phyloP scores from a whole-genome alignment of 2,888 invertebrate species.

The Mantis religiosa region DNA sequence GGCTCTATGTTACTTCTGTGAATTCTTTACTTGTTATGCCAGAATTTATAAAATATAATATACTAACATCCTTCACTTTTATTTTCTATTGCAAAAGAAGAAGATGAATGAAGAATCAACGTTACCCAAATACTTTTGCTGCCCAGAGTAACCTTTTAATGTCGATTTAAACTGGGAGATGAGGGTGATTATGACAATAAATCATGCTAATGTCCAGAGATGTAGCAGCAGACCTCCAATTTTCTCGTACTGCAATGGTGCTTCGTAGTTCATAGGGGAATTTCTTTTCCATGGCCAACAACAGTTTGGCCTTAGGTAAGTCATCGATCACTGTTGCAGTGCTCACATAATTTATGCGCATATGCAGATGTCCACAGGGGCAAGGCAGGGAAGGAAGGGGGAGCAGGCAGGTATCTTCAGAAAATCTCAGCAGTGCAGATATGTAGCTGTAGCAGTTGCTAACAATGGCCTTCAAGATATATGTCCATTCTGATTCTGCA shows the following conservation, averaged over 20 bases:
- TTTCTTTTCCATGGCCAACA: not conserved
- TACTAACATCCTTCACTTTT: too few relatives aligned
- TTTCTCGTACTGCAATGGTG: not conserved
- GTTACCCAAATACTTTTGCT: not conserved
- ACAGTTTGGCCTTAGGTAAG: not conserved
- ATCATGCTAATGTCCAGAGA: not conserved
- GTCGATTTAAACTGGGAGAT: not conserved
- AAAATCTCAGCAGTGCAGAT: not conserved
- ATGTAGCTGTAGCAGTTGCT: not conserved
- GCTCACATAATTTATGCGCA: not conserved
- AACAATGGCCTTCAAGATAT: not conserved
- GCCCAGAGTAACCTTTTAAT: not conserved
- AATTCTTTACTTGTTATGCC: too few relatives aligned
- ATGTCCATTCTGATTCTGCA: not conserved
- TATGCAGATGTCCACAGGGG: not conserved
- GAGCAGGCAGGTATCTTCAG: not conserved
- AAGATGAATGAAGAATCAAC: not conserved
- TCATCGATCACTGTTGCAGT: not conserved
- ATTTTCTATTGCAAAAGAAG: not conserved
- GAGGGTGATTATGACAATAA: not conserved
- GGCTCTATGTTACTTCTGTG: too few relatives aligned
- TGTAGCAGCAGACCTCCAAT: not conserved
- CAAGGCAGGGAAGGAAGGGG: not conserved
- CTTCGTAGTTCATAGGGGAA: not conserved
- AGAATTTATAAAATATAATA: too few relatives aligned